Evolutionary conservation across 2,113 vertebrate species (phyloP).

Genomic region (Sphaerodactylus townsendi): DNA sequence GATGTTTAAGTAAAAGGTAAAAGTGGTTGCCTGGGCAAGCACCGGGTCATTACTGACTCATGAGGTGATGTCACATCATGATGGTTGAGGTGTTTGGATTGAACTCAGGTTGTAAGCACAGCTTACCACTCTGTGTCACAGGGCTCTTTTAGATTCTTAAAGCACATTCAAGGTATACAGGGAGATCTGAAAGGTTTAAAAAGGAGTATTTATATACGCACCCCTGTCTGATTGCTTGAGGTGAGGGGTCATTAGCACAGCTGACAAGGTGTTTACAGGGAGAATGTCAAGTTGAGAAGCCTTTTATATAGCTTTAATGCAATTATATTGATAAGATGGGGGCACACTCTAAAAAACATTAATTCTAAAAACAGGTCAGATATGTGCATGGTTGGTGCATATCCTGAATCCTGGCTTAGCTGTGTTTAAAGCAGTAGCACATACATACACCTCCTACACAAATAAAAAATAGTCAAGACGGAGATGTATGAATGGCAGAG

Average conservation of each 20-base stretch:
- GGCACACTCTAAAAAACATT: too few relatives aligned
- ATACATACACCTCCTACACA: neutral
- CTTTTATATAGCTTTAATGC: neutral
- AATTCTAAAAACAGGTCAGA: neutral
- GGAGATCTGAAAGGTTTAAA: neutral
- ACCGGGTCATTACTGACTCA: too few relatives aligned
- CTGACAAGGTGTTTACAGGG: neutral
- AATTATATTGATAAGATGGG: neutral
- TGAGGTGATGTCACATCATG: too few relatives aligned
- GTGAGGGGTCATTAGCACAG: neutral
- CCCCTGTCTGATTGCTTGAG: neutral
- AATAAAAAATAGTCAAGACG: neutral
- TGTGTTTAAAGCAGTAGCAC: neutral
- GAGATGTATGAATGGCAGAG: neutral
- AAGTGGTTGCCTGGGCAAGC: too few relatives aligned
- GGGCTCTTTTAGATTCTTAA: too few relatives aligned
- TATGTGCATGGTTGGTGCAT: neutral
- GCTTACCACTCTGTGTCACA: too few relatives aligned
- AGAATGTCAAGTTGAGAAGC: neutral
- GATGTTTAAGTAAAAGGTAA: too few relatives aligned
- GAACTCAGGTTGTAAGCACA: too few relatives aligned
- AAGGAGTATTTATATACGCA: neutral
- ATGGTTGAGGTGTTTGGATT: too few relatives aligned
- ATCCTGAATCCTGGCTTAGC: neutral
- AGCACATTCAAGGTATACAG: neutral